These are phyloP conservation scores for Cettia cetti DNA, from an alignment of 2,113 vertebrate species.

Conservation along the genomic window DNA sequence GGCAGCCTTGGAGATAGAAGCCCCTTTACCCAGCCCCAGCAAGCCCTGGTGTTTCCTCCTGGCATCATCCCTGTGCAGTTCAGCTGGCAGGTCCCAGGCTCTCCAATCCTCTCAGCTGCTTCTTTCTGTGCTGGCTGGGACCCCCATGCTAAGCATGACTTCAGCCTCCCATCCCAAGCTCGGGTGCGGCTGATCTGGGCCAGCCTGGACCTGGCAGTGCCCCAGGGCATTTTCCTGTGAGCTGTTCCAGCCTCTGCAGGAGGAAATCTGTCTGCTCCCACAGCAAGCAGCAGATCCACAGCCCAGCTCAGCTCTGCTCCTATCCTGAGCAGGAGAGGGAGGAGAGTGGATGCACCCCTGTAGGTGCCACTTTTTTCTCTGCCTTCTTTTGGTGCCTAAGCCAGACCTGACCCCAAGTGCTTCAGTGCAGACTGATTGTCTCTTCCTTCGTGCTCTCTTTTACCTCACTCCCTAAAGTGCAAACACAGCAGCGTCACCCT, in stretches of 20 bases:
- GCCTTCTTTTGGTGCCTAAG: neutral
- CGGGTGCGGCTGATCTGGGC: neutral
- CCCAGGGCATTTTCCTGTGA: neutral
- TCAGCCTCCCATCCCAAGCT: neutral
- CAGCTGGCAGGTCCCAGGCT: neutral
- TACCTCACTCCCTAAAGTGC: constrained; percentile 44
- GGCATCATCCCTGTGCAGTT: neutral
- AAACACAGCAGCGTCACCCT: neutral
- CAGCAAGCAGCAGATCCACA: neutral
- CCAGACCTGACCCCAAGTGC: neutral
- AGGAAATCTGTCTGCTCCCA: neutral
- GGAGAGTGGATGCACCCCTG: neutral
- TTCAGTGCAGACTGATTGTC: constrained; percentile 62
- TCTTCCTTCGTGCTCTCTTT: neutral
- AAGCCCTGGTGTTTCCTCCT: neutral
- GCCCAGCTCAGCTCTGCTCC: neutral
- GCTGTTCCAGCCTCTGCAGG: neutral
- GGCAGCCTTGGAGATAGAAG: neutral
- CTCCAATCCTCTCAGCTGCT: neutral
- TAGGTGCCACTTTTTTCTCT: neutral
- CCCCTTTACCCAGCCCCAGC: neutral
- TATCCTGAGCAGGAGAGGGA: neutral
- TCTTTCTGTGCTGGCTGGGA: neutral
- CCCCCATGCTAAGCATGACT: neutral
- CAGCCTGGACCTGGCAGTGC: neutral